Evolutionary conservation across 2,797 vertebrate genomes (phyloP).

Genomic region (Ispidina picta): DNA sequence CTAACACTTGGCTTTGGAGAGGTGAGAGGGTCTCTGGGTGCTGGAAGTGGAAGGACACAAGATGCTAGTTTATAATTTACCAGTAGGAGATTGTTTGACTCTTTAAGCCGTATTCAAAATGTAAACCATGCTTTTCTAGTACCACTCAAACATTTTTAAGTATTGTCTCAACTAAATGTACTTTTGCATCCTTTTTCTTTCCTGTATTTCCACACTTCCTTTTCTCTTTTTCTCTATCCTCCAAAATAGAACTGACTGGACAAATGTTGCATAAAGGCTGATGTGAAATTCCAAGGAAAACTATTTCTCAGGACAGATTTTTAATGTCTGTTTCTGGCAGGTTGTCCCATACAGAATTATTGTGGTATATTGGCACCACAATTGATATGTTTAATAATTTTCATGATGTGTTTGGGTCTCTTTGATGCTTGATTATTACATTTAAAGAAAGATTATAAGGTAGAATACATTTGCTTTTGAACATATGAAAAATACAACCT

Average conservation of each 20-base stretch:
- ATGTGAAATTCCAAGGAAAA: background rate
- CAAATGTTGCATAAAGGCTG: background rate
- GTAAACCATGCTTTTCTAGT: background rate
- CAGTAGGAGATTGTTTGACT: background rate
- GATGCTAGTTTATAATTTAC: background rate
- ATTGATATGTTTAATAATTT: constrained; percentile 37
- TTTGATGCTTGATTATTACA: constrained; percentile 43
- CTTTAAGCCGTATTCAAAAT: background rate
- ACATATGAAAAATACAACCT: background rate
- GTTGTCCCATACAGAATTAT: background rate
- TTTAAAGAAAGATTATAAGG: constrained; percentile 53
- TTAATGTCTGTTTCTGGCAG: background rate
- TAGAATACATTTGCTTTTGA: constrained; percentile 25
- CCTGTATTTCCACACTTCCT: background rate
- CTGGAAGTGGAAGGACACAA: background rate
- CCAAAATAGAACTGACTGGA: background rate
- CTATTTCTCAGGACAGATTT: background rate
- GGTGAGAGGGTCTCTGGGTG: background rate
- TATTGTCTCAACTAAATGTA: background rate
- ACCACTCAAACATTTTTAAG: background rate
- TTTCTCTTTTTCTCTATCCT: background rate
- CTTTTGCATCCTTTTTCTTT: background rate
- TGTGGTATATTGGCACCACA: constrained; percentile 11
- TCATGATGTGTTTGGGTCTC: constrained; percentile 37
- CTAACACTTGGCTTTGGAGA: accelerated